phyloP scores from a whole-genome alignment of 2,113 vertebrate species.

The Urocynchramus pylzowi region DNA sequence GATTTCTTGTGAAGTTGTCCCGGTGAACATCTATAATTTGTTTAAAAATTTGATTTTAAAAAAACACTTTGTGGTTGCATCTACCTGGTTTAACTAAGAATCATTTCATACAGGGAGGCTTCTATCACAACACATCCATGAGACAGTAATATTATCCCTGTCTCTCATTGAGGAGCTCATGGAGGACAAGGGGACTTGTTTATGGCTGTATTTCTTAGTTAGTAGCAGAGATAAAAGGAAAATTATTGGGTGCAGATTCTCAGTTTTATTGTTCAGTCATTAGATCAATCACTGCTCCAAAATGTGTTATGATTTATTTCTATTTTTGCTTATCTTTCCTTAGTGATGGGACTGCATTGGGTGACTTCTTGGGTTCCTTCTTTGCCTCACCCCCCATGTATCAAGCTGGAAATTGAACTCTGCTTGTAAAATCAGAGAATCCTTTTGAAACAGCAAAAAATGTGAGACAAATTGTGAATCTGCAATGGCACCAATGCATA shows the following conservation, averaged over 20 bases:
- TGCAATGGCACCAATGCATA: accelerated
- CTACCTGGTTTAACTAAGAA: background rate
- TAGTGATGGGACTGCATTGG: accelerated
- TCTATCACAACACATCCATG: background rate
- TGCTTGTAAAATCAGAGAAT: background rate
- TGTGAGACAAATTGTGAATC: background rate
- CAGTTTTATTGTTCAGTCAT: background rate
- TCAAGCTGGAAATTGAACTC: background rate
- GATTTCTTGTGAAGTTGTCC: background rate
- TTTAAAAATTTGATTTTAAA: too few species aligned
- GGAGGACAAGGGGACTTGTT: background rate
- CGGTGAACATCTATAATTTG: background rate
- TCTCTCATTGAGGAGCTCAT: background rate
- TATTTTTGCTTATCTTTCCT: background rate
- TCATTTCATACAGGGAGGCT: background rate
- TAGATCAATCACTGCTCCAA: accelerated
- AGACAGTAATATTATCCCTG: background rate
- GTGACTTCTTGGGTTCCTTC: background rate
- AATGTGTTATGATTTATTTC: background rate
- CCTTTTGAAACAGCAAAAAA: background rate
- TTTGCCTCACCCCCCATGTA: background rate
- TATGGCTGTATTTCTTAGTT: background rate
- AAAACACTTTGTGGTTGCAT: too few species aligned
- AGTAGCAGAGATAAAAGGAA: background rate
- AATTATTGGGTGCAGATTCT: background rate